A percentile compares a stretch with the other conserved stretches of the same genome.
phyloP scores from a whole-genome alignment of 1,140 invertebrate genomes.

The Colletes gigas region DNA sequence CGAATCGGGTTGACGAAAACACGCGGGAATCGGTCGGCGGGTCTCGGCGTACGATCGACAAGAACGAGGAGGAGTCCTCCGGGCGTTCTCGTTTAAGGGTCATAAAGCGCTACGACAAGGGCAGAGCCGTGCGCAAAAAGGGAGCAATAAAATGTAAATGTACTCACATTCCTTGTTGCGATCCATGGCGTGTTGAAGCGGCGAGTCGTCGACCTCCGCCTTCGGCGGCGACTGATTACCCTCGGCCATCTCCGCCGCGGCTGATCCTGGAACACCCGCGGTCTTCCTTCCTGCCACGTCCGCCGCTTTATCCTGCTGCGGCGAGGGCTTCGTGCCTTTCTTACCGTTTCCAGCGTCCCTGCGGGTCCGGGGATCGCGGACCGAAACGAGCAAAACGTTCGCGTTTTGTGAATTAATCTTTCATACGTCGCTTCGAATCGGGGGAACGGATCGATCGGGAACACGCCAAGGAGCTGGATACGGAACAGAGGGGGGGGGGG shows the following conservation, averaged over 20 bases:
- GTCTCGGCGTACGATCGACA: not conserved
- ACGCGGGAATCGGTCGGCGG: constrained; percentile 1
- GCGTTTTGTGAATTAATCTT: constrained; percentile 68
- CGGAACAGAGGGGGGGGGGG: not conserved
- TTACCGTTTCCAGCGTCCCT: constrained; percentile 66
- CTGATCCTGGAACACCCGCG: constrained; percentile 73
- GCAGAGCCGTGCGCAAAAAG: constrained; percentile 11
- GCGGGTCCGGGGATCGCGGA: constrained; percentile 37
- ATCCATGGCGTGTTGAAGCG: constrained; percentile 95
- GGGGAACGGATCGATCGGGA: not conserved
- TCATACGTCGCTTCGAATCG: constrained; percentile 52
- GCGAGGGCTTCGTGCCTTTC: constrained; percentile 75
- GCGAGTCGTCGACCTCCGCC: constrained; percentile 95
- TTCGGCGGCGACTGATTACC: constrained; percentile 91
- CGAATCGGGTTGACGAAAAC: constrained; percentile 20
- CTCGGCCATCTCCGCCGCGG: constrained; percentile 84
- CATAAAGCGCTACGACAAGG: constrained; percentile 40
- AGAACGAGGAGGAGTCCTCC: not conserved
- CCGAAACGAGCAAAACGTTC: constrained; percentile 59
- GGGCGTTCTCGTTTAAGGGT: constrained; percentile 33
- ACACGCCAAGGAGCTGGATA: not conserved
- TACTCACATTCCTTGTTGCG: constrained; percentile 98
- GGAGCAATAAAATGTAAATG: constrained; percentile 49
- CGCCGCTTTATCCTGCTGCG: constrained; percentile 71
- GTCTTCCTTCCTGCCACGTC: constrained; percentile 76